Evolutionary conservation across 1,140 invertebrate species (phyloP).

Genomic region (Drosophila seguyi): DNA sequence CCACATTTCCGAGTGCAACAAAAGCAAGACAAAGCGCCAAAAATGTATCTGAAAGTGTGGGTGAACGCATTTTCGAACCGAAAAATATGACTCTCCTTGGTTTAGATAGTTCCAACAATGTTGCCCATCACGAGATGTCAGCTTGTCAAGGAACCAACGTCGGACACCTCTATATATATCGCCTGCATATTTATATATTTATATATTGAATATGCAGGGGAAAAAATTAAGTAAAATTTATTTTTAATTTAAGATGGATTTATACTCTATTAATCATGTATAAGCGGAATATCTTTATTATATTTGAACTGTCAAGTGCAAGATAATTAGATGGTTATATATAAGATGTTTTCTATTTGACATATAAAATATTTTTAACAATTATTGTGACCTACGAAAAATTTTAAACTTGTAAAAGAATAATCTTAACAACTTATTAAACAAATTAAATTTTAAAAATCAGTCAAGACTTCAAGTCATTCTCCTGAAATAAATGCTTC

Average conservation of each 20-base stretch:
- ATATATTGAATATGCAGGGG: slow-evolving; percentile 9
- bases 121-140: slow-evolving; percentile 53
- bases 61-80: slow-evolving; percentile 48
- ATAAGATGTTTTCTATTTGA: background rate
- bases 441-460: background rate
- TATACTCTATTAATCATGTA: background rate
- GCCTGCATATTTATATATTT: slow-evolving; percentile 8
- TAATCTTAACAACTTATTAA: background rate
- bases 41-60: slow-evolving; percentile 34
- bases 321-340: background rate
- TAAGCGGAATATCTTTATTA: background rate
- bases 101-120: slow-evolving; percentile 47
- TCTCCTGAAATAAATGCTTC: background rate
- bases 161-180: slow-evolving; percentile 40
- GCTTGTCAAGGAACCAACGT: slow-evolving; percentile 37
- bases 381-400: background rate
- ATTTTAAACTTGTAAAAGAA: background rate
- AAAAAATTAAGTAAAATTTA: background rate
- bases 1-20: slow-evolving; percentile 35
- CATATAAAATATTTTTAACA: background rate
- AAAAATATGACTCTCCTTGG: slow-evolving; percentile 33
- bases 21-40: slow-evolving; percentile 47
- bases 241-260: background rate
- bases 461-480: no score
- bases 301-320: background rate